These are phyloP conservation scores for Mastigias papua DNA, from an alignment of 30 jellyfish, hydroid and myxozoan species.

Conservation along the genomic window DNA sequence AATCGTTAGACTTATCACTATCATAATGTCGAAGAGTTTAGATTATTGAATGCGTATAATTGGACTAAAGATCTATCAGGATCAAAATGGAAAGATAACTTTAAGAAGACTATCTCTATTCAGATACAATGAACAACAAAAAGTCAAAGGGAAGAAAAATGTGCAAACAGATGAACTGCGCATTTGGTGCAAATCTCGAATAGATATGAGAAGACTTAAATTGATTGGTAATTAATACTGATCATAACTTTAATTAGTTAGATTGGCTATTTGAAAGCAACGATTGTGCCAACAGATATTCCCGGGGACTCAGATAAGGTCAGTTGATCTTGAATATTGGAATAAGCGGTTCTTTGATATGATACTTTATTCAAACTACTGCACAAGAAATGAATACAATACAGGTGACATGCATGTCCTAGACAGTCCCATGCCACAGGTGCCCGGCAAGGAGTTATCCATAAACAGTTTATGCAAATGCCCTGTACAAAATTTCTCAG, in stretches of 20 bases:
- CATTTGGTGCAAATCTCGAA: background rate
- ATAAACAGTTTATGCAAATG: conserved; percentile 2
- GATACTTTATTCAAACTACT: conserved; percentile 1
- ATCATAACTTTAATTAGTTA: background rate
- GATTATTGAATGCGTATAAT: no score
- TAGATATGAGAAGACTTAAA: background rate
- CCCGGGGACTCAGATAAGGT: conserved; percentile 1
- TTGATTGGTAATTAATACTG: background rate
- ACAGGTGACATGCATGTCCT: conserved; percentile 63
- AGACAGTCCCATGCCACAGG: conserved; percentile 22
- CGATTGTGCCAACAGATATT: background rate
- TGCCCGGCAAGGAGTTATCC: conserved; percentile 49
- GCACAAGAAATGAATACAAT: conserved; percentile 6
- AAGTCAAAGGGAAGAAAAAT: no score
- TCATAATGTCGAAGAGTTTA: no score
- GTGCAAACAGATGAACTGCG: background rate
- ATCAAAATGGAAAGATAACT: no score
- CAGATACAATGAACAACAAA: no score
- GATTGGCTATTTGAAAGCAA: background rate
- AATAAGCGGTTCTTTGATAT: conserved; percentile 24
- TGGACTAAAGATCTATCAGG: no score
- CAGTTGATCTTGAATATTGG: conserved; percentile 17
- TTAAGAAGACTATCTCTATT: no score
- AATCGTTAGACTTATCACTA: no score
- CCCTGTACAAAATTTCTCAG: background rate